Evolutionary conservation across 2,888 invertebrate species (phyloP).

Genomic region (Lapara coniferarum): DNA sequence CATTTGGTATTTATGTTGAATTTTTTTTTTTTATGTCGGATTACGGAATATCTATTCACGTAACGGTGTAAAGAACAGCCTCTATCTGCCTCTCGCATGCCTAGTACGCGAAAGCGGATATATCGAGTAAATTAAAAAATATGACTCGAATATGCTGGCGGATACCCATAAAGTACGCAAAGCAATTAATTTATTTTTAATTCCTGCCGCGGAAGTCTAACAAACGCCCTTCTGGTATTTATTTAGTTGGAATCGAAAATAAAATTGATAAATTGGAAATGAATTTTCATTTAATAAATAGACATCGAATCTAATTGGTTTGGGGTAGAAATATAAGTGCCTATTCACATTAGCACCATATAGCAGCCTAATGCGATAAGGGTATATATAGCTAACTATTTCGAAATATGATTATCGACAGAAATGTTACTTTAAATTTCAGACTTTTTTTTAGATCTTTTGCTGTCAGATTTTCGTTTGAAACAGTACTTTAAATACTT

Average conservation of each 20-base stretch:
- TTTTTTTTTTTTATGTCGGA: too few relatives aligned
- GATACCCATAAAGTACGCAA: constrained; percentile 6
- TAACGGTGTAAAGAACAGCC: constrained; percentile 20
- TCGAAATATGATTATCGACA: neutral
- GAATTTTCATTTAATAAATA: neutral
- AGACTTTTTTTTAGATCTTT: too few relatives aligned
- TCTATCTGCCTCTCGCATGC: constrained; percentile 39
- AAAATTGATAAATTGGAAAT: neutral
- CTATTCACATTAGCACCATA: too few relatives aligned
- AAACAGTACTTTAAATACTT: too few relatives aligned
- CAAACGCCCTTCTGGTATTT: constrained; percentile 3
- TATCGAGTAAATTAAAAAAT: constrained; percentile 43
- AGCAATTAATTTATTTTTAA: constrained; percentile 21
- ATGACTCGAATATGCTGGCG: constrained; percentile 19
- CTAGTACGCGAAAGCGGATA: constrained; percentile 30
- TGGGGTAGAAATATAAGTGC: neutral
- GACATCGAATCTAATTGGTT: neutral
- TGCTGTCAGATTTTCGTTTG: neutral
- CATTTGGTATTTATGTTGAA: neutral
- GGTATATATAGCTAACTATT: neutral
- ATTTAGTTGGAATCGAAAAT: neutral
- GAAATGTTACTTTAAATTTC: too few relatives aligned
- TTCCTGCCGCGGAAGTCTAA: constrained; percentile 1
- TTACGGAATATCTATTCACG: constrained; percentile 18
- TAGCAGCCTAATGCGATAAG: too few relatives aligned